Base-by-base conservation (phyloP, 2,797 vertebrate genomes). In the Microchirus variegatus region DNA sequence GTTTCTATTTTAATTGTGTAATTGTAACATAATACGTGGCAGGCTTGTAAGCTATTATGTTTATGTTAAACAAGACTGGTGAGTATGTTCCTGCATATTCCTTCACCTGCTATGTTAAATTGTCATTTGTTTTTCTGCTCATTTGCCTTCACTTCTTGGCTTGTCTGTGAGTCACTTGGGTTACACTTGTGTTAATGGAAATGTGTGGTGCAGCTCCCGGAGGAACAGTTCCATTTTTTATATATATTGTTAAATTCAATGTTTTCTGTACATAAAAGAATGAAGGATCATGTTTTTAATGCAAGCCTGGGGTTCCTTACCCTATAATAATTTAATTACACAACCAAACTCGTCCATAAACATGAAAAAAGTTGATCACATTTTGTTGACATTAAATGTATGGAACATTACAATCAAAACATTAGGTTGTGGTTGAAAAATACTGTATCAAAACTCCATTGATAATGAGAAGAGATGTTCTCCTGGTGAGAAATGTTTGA, bases 141-240 rank as follows among this genome's bases (percentile, higher is more conserved):
- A 79, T 81, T 57, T 76, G 88, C 81, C 81, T 90, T 89, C 78
- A 79, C 77, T 75, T 82, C 67, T 86, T 88, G 86, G 84, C 81
- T 90, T 90, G 81, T 84, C 73, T 80, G 75, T 75, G 77, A 80
- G 85, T 77, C 78, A 19, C 16, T 49, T 44, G 83, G 65, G 82
- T 88, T 70, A 67, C 79, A 81, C 70, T 68, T 60, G 59, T 70
- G 57, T 78, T 64, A 36, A 63, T 68, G 53, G 70, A 74, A 71
- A 47, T 55, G 44, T 82, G 62, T 53, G 16, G 26, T 62, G 66
- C 75, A 77, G 64, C 50, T 85, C 45, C 67, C 53, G 58, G 51
- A 83, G 53, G 37, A 44, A 49, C 43, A 54, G 16, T 45, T 41
- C 67, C 50, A 53, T n/a, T 18, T 54, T 63, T 65, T 56, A 58